Percentiles rank a stretch among this genome's conserved stretches.
Evolutionary conservation across 2,888 invertebrate genomes (phyloP).

Genomic region (Conus canariensis): DNA sequence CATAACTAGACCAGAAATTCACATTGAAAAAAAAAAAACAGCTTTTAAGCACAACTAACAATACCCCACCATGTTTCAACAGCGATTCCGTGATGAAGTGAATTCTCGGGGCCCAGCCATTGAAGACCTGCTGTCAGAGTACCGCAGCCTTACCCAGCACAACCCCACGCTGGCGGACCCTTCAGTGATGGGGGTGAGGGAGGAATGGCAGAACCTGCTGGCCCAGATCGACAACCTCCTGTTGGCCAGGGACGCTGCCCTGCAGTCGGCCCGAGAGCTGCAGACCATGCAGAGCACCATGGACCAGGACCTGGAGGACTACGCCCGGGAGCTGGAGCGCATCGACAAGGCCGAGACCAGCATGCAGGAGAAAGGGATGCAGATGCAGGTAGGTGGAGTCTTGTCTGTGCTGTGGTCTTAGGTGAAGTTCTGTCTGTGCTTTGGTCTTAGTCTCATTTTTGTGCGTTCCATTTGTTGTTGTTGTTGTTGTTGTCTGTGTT

Average conservation of each 20-base stretch:
- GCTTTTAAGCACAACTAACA: background rate
- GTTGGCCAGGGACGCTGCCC: constrained; percentile 63
- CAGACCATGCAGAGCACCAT: constrained; percentile 67
- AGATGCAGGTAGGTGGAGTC: constrained; percentile 63
- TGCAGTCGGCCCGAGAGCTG: constrained; percentile 62
- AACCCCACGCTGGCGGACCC: constrained; percentile 70
- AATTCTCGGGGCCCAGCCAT: constrained; percentile 89
- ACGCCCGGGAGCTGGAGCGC: constrained; percentile 70
- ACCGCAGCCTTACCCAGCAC: constrained; percentile 69
- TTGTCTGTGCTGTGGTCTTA: too few relatives aligned
- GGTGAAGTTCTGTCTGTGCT: background rate
- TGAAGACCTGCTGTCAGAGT: constrained; percentile 72
- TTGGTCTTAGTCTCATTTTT: background rate
- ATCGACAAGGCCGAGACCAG: constrained; percentile 67
- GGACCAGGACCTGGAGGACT: constrained; percentile 72
- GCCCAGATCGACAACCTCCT: constrained; percentile 71
- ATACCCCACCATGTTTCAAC: constrained; percentile 65
- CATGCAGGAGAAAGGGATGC: constrained; percentile 62
- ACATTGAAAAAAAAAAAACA: too few relatives aligned
- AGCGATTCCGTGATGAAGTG: constrained; percentile 88
- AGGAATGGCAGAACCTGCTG: constrained; percentile 64
- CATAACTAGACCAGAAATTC: too few relatives aligned
- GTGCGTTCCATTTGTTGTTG: background rate
- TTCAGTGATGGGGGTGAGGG: constrained; percentile 65
- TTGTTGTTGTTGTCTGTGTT: too few relatives aligned